A percentile compares a stretch with the other conserved stretches of the same genome.
Evolutionary conservation across 2,888 invertebrate species (phyloP).

Genomic region (Yponomeuta malinellus): DNA sequence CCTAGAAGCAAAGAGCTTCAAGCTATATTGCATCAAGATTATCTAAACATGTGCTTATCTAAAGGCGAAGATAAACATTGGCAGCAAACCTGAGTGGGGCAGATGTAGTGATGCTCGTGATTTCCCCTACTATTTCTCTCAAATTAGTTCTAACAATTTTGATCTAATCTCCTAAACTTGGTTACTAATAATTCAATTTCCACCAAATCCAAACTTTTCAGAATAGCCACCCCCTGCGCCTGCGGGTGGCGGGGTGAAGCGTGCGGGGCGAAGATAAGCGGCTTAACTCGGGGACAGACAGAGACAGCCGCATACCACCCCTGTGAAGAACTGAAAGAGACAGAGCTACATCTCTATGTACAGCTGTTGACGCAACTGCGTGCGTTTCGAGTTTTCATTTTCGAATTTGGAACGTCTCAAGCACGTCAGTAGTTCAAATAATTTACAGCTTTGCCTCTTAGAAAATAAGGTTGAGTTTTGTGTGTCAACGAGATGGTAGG

Average conservation of each 20-base stretch:
- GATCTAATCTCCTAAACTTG: not conserved
- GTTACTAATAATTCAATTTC: not conserved
- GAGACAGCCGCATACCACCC: constrained; percentile 37
- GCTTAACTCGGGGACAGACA: constrained; percentile 65
- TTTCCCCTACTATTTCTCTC: too few relatives aligned
- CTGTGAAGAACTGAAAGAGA: constrained; percentile 35
- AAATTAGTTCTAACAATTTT: not conserved
- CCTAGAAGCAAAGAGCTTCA: too few relatives aligned
- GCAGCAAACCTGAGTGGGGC: too few relatives aligned
- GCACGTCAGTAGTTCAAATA: constrained; percentile 15
- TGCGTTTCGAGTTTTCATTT: constrained; percentile 33
- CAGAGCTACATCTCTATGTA: constrained; percentile 51
- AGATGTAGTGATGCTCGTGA: not conserved
- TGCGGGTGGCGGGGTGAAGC: constrained; percentile 49
- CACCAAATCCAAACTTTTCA: constrained; percentile 29
- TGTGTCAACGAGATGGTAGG: constrained; percentile 24
- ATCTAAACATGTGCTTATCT: too few relatives aligned
- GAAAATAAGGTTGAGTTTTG: constrained; percentile 26
- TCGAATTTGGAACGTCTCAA: constrained; percentile 36
- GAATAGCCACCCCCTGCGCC: constrained; percentile 59
- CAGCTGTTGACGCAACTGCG: constrained; percentile 63
- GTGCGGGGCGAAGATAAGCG: constrained; percentile 73
- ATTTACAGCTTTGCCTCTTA: constrained; percentile 25
- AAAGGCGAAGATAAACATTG: too few relatives aligned
- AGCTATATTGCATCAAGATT: too few relatives aligned